A percentile compares a stretch with the other conserved stretches of the same genome.
phyloP scores from a whole-genome alignment of 1,140 invertebrate genomes.

The Bombus picipes region DNA sequence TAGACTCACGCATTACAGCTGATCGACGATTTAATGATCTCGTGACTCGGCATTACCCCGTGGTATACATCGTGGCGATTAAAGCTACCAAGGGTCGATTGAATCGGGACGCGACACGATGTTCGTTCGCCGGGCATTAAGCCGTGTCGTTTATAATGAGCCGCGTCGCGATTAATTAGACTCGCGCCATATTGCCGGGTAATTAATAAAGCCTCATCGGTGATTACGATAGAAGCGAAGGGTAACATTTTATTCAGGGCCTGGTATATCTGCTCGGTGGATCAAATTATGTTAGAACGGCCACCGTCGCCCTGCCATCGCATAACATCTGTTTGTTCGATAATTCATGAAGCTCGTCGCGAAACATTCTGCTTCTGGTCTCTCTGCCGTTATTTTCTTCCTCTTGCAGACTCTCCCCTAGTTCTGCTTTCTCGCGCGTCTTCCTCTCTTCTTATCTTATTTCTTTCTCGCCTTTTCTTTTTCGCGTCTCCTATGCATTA shows the following conservation, averaged over 20 bases:
- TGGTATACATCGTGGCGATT: conserved; percentile 27
- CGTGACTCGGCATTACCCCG: conserved; percentile 13
- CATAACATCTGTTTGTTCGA: conserved; percentile 54
- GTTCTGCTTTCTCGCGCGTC: background rate
- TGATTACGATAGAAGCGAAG: conserved; percentile 33
- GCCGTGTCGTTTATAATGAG: conserved; percentile 46
- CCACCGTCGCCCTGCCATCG: background rate
- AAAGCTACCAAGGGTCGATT: conserved; percentile 10
- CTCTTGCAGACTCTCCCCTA: background rate
- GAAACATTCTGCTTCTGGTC: conserved; percentile 1
- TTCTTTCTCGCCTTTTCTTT: background rate
- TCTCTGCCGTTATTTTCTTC: background rate
- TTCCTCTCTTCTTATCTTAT: background rate
- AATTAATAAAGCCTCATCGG: conserved; percentile 48
- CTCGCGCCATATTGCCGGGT: conserved; percentile 41
- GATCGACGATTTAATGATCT: conserved; percentile 50
- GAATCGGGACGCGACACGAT: conserved; percentile 14
- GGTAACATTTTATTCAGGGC: conserved; percentile 6
- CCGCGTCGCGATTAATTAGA: conserved; percentile 47
- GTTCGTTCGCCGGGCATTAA: conserved; percentile 19
- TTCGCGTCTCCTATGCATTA: background rate
- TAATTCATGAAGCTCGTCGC: conserved; percentile 47
- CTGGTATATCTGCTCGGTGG: conserved; percentile 15
- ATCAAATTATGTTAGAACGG: conserved; percentile 51
- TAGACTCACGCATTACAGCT: background rate